phyloP scores from a whole-genome alignment of 2,888 invertebrate species.

The Heliothis peltigera region DNA sequence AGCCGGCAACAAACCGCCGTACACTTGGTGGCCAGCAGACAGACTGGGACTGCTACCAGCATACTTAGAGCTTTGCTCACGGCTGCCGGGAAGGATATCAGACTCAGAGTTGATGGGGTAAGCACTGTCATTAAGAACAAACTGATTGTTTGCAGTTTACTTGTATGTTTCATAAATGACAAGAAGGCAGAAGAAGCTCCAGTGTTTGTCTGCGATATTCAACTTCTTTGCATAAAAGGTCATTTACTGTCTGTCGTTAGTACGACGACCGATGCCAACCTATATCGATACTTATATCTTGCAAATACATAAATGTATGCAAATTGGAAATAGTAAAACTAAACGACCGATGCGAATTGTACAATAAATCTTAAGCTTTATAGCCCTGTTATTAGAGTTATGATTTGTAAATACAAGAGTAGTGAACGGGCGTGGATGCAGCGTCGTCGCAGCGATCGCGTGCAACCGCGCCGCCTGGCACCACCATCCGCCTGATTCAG shows the following conservation, averaged over 20 bases:
- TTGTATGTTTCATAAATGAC: too few relatives aligned
- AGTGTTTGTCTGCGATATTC: background rate
- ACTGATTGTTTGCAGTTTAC: background rate
- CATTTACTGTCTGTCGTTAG: slow-evolving; percentile 39
- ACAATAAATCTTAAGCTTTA: slow-evolving; percentile 75
- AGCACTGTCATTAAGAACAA: slow-evolving; percentile 72
- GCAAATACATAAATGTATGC: slow-evolving; percentile 63
- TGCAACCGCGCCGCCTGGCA: slow-evolving; percentile 88
- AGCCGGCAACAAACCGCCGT: slow-evolving; percentile 98
- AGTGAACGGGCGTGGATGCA: slow-evolving; percentile 76
- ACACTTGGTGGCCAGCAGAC: slow-evolving; percentile 97
- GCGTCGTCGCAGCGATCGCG: slow-evolving; percentile 77
- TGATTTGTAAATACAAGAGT: slow-evolving; percentile 71
- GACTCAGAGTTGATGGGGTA: slow-evolving; percentile 96
- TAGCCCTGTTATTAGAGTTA: slow-evolving; percentile 69
- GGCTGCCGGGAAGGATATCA: slow-evolving; percentile 96
- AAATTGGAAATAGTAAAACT: slow-evolving; percentile 70
- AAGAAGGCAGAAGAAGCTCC: background rate
- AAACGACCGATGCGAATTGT: slow-evolving; percentile 64
- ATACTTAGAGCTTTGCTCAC: slow-evolving; percentile 96
- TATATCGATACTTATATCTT: slow-evolving; percentile 33
- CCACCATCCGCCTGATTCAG: slow-evolving; percentile 83
- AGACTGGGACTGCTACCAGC: slow-evolving; percentile 97
- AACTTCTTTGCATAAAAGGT: slow-evolving; percentile 31
- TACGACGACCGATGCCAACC: slow-evolving; percentile 42